Conservation (phyloP, 2,888 invertebrate genomes). For the Poecilus cupreus region DNA sequence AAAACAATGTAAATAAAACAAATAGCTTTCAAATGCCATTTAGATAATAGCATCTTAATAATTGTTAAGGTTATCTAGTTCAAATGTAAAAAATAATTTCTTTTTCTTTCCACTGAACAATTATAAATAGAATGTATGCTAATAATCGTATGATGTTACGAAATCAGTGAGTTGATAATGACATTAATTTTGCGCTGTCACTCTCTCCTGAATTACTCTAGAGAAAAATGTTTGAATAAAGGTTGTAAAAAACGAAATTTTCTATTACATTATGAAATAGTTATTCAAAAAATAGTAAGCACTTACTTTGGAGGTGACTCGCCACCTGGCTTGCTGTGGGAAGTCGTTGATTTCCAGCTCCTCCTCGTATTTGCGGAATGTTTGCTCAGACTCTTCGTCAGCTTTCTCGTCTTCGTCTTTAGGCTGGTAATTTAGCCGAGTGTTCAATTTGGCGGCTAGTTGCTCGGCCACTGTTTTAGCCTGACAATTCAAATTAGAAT, state of each 20-base stretch:
- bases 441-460: conserved; percentile 96
- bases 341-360: conserved; percentile 99
- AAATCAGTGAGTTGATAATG: too few species aligned
- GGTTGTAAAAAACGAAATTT: too few species aligned
- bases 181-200: too few species aligned
- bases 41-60: not conserved
- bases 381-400: conserved; percentile 80
- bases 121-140: not conserved
- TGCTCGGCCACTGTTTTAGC: conserved; percentile 98
- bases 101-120: not conserved
- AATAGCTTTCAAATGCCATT: not conserved
- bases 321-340: conserved; percentile 98
- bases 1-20: not conserved
- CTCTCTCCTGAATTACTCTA: too few species aligned
- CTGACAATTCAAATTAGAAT: conserved; percentile 69
- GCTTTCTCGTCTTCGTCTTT: conserved; percentile 86
- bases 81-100: not conserved
- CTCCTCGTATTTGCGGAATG: conserved; percentile 96
- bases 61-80: conserved; percentile 4
- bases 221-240: too few species aligned
- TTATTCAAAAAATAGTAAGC: too few species aligned
- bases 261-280: not conserved
- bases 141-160: not conserved
- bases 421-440: conserved; percentile 97
- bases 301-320: conserved; percentile 93